phyloP scores from a whole-genome alignment of 1,140 invertebrate genomes.

The Pogonomyrmex barbatus region DNA sequence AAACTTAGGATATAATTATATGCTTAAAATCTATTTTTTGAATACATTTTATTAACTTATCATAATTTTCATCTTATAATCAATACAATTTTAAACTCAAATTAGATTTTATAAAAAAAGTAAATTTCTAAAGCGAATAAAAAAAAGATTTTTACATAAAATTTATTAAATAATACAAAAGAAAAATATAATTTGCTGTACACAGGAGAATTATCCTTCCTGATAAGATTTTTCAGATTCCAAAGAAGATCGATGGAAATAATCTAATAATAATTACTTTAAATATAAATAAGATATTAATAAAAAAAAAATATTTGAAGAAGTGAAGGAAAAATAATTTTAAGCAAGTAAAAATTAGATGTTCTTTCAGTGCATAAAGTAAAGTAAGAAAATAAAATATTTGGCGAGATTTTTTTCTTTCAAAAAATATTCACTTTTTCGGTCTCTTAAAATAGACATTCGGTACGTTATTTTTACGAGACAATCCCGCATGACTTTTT shows the following conservation, averaged over 20 bases:
- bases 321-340: not conserved
- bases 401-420: not conserved
- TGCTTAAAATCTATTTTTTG: too few species aligned
- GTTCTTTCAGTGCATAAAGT: not conserved
- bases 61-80: too few species aligned
- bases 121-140: not conserved
- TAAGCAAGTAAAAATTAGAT: not conserved
- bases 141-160: not conserved
- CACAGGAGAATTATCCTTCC: not conserved
- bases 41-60: too few species aligned
- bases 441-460: conserved; percentile 14
- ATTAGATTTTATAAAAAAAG: not conserved
- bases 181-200: not conserved
- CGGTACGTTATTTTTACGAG: not conserved
- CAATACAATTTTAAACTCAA: not conserved
- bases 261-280: not conserved
- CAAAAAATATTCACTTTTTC: not conserved
- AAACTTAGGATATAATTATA: too few species aligned
- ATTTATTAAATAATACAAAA: not conserved
- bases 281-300: not conserved
- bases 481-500: not conserved
- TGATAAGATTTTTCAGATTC: not conserved
- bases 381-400: not conserved
- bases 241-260: not conserved
- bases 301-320: not conserved